Evolutionary conservation across 2,797 vertebrate species (phyloP), one percentile per base, ranked within the genome.

Genomic region (Margarornis squamiger): DNA sequence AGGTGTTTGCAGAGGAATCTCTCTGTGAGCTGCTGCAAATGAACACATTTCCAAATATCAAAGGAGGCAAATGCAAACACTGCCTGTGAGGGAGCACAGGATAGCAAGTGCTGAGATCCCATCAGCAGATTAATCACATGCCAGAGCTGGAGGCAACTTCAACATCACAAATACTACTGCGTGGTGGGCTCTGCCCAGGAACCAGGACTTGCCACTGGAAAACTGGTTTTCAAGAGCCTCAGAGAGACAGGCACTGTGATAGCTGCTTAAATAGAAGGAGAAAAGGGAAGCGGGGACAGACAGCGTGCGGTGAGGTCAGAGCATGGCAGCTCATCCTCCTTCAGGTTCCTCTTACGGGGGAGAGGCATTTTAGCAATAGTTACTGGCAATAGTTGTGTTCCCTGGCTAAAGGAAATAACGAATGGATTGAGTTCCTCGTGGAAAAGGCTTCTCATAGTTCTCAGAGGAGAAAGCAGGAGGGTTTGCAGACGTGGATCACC

Each of bases 101-200:
- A 66, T 90, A 81, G 74, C 1, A 15, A 86, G 91, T 32, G 57
- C 83, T 82, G 92, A 88, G 73, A 88, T 80, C 71, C 65, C 41
- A 52, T 90, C 83, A 91, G 61, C 68, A 65, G 92, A 90, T 67
- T 39, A 66, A 86, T 90, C 95, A 77, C 93, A 93, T 79, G 93
- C 77, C 77, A 81, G 93, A 84, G 58, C 65, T 62, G 59, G 85
- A 88, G 88, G 87, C 77, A 92, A 78, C 63, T 76, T 73, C 89
- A 81, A 29, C 70, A 62, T 38, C 11, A 10, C 43, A 77, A 76
- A 63, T 12, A 32, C 27, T 32, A 24, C 74, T 24, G 19, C 1
- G 0, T 30, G 55, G 55, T 70, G 63, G 87, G 62, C 34, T 67
- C 45, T 90, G 90, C 83, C 74, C 85, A 52, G 73, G 77, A 83